Percentiles rank a stretch among this genome's conserved stretches.
Evolutionary conservation across 2,113 vertebrate genomes (phyloP).

Genomic region (Cheilinus undulatus): DNA sequence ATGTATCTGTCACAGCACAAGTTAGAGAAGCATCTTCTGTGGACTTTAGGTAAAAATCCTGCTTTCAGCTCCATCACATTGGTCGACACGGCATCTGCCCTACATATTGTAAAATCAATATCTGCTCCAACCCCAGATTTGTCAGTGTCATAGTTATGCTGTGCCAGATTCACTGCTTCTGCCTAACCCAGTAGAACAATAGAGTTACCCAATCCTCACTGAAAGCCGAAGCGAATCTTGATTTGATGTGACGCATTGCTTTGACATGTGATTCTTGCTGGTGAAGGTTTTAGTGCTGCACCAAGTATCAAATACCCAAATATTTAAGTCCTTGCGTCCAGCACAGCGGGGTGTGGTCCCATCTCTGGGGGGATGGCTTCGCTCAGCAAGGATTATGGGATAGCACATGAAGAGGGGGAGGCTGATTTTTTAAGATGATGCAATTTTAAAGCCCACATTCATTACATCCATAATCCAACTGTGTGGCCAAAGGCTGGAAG

Average conservation of each 20-base stretch:
- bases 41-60: background rate
- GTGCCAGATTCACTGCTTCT: background rate
- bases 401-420: background rate
- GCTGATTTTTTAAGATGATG: slow-evolving; percentile 51
- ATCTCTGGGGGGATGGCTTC: slow-evolving; percentile 8
- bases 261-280: background rate
- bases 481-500: slow-evolving; percentile 20
- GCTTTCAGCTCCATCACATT: background rate
- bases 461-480: slow-evolving; percentile 36
- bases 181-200: background rate
- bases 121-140: background rate
- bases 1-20: background rate
- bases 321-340: slow-evolving; percentile 16
- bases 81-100: background rate
- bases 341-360: slow-evolving; percentile 25
- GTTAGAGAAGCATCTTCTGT: background rate
- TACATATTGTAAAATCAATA: slow-evolving; percentile 10
- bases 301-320: slow-evolving; percentile 28
- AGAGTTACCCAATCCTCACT: background rate
- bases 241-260: slow-evolving; percentile 1
- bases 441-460: slow-evolving; percentile 33
- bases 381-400: slow-evolving; percentile 48
- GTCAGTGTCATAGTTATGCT: background rate
- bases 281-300: background rate
- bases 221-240: background rate